phyloP scores from a whole-genome alignment of 2,113 vertebrate species.

The Turdus rufiventris region DNA sequence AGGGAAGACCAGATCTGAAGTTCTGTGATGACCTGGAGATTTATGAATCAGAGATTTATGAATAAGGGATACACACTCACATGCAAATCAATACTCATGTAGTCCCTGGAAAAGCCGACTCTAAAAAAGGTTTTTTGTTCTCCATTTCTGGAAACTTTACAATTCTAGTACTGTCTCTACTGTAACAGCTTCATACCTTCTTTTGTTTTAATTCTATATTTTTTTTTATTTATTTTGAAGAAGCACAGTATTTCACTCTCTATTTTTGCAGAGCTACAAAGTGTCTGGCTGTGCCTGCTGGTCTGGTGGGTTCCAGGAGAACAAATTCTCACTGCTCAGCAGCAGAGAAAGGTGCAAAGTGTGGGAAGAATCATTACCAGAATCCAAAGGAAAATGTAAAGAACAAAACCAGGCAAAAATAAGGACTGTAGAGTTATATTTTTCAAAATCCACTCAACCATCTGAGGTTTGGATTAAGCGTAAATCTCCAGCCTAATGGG shows the following conservation, averaged over 20 bases:
- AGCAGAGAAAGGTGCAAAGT: not conserved
- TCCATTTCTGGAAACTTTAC: not conserved
- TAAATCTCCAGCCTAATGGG: not conserved
- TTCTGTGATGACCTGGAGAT: not conserved
- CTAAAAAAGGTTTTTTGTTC: not conserved
- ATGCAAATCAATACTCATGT: fast-evolving
- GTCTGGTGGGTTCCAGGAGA: not conserved
- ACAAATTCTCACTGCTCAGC: not conserved
- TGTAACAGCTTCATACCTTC: not conserved
- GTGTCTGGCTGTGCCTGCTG: not conserved
- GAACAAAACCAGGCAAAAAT: not conserved
- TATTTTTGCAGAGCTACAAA: not conserved
- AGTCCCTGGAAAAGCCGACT: not conserved
- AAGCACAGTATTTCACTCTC: not conserved
- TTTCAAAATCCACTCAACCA: not conserved
- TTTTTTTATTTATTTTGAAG: not conserved
- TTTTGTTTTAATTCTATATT: not conserved
- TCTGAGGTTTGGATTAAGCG: not conserved
- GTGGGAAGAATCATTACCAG: not conserved
- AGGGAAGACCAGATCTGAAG: not conserved
- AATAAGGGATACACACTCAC: fast-evolving
- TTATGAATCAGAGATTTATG: not conserved
- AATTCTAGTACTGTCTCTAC: not conserved
- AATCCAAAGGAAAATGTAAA: not conserved
- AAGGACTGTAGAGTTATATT: not conserved